phyloP scores from a whole-genome alignment of 37 sponge, comb jelly and placozoan species.

The Trichoplax adhaerens region DNA sequence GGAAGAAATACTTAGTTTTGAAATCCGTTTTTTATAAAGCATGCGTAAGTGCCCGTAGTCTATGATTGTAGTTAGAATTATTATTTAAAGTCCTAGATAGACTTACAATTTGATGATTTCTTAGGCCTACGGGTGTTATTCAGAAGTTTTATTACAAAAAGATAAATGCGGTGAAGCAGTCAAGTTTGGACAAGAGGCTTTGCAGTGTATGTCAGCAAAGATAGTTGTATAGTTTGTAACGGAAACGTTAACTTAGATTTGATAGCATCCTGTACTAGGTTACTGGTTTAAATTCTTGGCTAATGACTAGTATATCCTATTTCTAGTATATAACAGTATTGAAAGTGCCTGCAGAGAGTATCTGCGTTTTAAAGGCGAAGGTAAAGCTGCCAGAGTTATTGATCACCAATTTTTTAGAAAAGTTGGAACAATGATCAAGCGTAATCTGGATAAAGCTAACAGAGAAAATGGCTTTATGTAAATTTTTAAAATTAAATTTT shows the following conservation, averaged over 20 bases:
- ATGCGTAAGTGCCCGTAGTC: constrained; percentile 32
- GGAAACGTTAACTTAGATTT: neutral
- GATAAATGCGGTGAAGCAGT: constrained; percentile 98
- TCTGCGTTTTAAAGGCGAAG: constrained; percentile 59
- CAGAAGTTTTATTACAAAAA: constrained; percentile 59
- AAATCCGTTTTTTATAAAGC: constrained; percentile 77
- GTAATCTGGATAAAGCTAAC: constrained; percentile 62
- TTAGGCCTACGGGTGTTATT: constrained; percentile 86
- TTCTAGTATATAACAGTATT: constrained; percentile 58
- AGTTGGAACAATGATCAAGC: constrained; percentile 68
- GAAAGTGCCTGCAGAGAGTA: constrained; percentile 72
- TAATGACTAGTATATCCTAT: neutral
- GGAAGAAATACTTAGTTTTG: constrained; percentile 57
- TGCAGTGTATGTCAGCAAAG: constrained; percentile 40
- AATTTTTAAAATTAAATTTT: neutral
- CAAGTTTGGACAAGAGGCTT: constrained; percentile 47
- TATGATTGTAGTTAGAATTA: neutral
- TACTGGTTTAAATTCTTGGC: neutral
- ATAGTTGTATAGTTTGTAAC: neutral
- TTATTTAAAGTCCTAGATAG: neutral
- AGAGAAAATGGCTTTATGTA: constrained; percentile 99
- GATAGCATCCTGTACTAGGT: neutral
- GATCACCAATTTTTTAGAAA: constrained; percentile 93
- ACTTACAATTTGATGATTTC: neutral
- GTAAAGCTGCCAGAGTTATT: constrained; percentile 68